Conservation (phyloP, 1,140 invertebrate genomes). For the Bombyx mori region DNA sequence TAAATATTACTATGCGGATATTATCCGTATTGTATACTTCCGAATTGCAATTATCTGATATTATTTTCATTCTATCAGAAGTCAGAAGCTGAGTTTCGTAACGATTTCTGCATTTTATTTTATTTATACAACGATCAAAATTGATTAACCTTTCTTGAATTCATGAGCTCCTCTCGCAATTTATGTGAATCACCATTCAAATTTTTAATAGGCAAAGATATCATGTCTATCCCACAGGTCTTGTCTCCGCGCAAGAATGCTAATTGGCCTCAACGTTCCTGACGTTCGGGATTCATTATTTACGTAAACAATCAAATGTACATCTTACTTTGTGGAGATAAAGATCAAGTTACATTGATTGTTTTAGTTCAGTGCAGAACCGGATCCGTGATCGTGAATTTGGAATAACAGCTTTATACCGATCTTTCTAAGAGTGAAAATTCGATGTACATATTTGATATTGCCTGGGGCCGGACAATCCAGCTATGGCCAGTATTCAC, state of each 20-base stretch:
- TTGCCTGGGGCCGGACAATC: slow-evolving; percentile 28
- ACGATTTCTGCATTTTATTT: too few species aligned
- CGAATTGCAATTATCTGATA: too few species aligned
- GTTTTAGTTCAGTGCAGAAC: neutral
- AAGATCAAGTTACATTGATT: neutral
- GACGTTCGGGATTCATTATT: slow-evolving; percentile 2
- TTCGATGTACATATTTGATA: neutral
- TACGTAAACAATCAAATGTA: too few species aligned
- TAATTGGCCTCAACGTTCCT: slow-evolving; percentile 22
- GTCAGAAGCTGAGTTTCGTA: too few species aligned
- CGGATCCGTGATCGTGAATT: slow-evolving; percentile 3
- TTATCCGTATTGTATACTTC: too few species aligned
- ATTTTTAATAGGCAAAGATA: slow-evolving; percentile 3
- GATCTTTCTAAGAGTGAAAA: neutral
- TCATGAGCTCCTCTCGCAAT: too few species aligned
- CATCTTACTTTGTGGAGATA: neutral
- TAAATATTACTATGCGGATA: too few species aligned
- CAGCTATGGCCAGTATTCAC: slow-evolving; percentile 29
- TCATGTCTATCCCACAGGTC: slow-evolving; percentile 15
- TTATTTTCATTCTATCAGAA: too few species aligned
- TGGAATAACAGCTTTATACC: slow-evolving; percentile 6
- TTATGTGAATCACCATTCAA: too few species aligned
- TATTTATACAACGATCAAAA: too few species aligned
- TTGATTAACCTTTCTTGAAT: too few species aligned
- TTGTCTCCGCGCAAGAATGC: slow-evolving; percentile 21